phyloP scores from a whole-genome alignment of 2,888 invertebrate genomes.

The Ormyrus labotus region DNA sequence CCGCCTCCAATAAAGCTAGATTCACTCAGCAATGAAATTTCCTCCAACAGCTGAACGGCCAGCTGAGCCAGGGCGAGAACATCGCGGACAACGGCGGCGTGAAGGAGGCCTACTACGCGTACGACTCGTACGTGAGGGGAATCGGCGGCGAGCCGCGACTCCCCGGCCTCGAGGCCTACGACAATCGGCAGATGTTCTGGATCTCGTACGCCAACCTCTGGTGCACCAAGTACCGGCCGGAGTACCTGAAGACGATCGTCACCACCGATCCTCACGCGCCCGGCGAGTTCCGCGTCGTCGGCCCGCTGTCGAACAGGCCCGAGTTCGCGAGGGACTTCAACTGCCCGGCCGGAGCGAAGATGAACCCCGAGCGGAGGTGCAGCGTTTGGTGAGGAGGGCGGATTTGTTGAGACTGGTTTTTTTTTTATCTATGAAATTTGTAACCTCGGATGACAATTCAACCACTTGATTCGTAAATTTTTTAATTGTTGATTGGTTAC shows the following conservation, averaged over 20 bases:
- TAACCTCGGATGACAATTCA: too few relatives aligned
- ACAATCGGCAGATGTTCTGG: conserved; percentile 83
- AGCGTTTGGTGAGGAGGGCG: conserved; percentile 77
- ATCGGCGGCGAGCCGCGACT: conserved; percentile 82
- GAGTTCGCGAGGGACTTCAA: conserved; percentile 80
- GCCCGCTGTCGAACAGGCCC: conserved; percentile 79
- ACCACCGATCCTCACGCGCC: conserved; percentile 87
- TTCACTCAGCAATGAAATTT: too few relatives aligned
- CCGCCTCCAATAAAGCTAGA: too few relatives aligned
- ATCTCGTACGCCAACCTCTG: conserved; percentile 79
- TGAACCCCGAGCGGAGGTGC: conserved; percentile 81
- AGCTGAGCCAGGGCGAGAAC: conserved; percentile 95
- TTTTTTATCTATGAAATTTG: too few relatives aligned
- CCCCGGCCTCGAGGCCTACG: conserved; percentile 83
- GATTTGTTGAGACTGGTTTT: too few relatives aligned
- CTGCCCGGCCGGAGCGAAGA: conserved; percentile 78
- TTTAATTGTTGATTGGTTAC: too few relatives aligned
- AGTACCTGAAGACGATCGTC: conserved; percentile 86
- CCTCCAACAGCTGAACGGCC: conserved; percentile 81
- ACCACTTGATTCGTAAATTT: too few relatives aligned
- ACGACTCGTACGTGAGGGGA: conserved; percentile 84
- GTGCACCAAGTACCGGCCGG: conserved; percentile 79
- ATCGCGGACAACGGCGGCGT: conserved; percentile 96
- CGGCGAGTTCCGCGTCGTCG: conserved; percentile 80
- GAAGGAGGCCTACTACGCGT: conserved; percentile 91